Percentiles rank a stretch among this genome's conserved stretches.
Evolutionary conservation across 1,140 invertebrate genomes (phyloP).

Genomic region (Conopomorpha cramerella): DNA sequence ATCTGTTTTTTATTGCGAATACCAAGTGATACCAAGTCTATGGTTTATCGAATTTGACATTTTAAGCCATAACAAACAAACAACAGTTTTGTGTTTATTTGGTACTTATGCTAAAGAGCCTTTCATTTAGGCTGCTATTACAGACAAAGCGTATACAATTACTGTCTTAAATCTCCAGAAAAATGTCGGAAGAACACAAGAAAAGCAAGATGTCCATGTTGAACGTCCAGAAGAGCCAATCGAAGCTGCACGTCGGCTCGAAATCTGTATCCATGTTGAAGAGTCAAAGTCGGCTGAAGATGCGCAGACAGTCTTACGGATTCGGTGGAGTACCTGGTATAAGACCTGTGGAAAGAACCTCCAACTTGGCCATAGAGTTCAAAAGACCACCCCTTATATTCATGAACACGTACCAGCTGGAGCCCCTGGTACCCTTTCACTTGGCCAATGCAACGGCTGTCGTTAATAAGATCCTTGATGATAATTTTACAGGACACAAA

Average conservation of each 20-base stretch:
- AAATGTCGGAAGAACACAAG: no score
- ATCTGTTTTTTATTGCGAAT: no score
- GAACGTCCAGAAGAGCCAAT: slow-evolving; percentile 14
- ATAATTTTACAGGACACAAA: slow-evolving; percentile 27
- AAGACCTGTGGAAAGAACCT: slow-evolving; percentile 24
- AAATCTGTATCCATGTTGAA: slow-evolving; percentile 16
- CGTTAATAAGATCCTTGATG: slow-evolving; percentile 20
- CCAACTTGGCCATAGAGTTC: slow-evolving; percentile 33
- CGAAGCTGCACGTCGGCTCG: slow-evolving; percentile 12
- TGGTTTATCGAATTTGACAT: no score
- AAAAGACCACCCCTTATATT: slow-evolving; percentile 26
- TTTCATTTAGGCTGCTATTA: no score
- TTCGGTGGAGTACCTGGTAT: slow-evolving; percentile 32
- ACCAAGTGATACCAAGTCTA: no score
- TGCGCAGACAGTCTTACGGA: slow-evolving; percentile 27
- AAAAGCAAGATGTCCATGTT: no score
- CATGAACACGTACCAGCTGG: slow-evolving; percentile 31
- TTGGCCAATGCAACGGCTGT: slow-evolving; percentile 14
- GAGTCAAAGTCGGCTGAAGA: slow-evolving; percentile 28
- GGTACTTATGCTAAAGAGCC: no score
- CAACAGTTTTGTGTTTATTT: no score
- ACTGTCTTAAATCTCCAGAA: no score
- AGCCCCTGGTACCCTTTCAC: slow-evolving; percentile 17
- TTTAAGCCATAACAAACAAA: no score
- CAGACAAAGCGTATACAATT: no score